Conservation (phyloP, 2,113 vertebrate species). For the Lagenorhynchus albirostris region DNA sequence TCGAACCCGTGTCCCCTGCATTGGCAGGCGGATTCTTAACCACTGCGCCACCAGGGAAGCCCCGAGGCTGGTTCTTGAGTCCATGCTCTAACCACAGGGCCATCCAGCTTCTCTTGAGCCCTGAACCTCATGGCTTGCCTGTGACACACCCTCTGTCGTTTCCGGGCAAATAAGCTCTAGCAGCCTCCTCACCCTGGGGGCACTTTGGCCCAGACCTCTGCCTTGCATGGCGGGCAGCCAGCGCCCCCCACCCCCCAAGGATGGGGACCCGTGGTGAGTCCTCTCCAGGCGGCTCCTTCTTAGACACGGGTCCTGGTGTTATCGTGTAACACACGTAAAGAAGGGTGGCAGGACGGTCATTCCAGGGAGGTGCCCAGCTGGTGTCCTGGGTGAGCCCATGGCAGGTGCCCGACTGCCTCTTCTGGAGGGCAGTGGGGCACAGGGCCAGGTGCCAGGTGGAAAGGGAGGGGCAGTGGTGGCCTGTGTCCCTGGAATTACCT, state of each 20-base stretch:
- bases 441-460: not conserved
- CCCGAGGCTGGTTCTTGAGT: not conserved
- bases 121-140: not conserved
- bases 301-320: not conserved
- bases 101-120: not conserved
- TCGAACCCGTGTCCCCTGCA: too few relatives aligned
- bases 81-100: not conserved
- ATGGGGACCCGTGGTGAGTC: rapidly evolving
- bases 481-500: not conserved
- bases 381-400: not conserved
- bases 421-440: not conserved
- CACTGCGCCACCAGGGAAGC: too few relatives aligned
- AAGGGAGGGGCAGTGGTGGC: not conserved
- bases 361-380: not conserved
- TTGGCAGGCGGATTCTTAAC: too few relatives aligned
- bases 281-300: not conserved
- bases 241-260: rapidly evolving
- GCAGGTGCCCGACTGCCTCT: not conserved
- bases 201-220: not conserved
- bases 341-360: not conserved
- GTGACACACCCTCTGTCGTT: rapidly evolving
- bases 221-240: not conserved
- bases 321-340: rapidly evolving
- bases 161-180: not conserved
- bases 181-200: not conserved